Evolutionary conservation across 2,797 vertebrate genomes (phyloP).

Genomic region (Nannoperca australis): DNA sequence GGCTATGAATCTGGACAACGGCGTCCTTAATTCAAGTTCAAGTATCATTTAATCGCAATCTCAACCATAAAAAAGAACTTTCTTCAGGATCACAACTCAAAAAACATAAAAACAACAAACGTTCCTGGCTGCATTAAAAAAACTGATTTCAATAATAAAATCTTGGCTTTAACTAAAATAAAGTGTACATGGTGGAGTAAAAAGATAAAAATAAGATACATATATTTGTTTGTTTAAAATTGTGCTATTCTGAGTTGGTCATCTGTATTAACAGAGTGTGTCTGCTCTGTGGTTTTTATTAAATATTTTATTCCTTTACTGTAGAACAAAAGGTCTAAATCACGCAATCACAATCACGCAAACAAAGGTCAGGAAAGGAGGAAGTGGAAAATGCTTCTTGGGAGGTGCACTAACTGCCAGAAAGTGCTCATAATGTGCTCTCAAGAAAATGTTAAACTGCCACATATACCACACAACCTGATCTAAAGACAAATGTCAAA

Average conservation of each 20-base stretch:
- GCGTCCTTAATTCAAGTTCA: neutral
- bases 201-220: neutral
- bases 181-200: neutral
- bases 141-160: too few relatives aligned
- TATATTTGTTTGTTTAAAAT: neutral
- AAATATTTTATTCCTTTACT: neutral
- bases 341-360: neutral
- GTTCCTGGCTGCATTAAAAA: too few relatives aligned
- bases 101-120: too few relatives aligned
- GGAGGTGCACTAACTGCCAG: neutral
- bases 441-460: neutral
- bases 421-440: neutral
- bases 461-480: neutral
- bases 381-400: conserved; percentile 1
- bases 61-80: too few relatives aligned
- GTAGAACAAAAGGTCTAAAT: neutral
- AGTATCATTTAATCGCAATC: neutral
- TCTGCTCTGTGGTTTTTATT: neutral
- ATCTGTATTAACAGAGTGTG: too few relatives aligned
- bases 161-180: neutral
- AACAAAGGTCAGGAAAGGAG: conserved; percentile 15
- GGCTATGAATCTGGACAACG: neutral
- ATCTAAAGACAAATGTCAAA: too few relatives aligned
- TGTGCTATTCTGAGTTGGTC: neutral
- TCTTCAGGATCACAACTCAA: too few relatives aligned